Base-by-base conservation (phyloP, 1,140 invertebrate species). In the Drosophila bocki region DNA sequence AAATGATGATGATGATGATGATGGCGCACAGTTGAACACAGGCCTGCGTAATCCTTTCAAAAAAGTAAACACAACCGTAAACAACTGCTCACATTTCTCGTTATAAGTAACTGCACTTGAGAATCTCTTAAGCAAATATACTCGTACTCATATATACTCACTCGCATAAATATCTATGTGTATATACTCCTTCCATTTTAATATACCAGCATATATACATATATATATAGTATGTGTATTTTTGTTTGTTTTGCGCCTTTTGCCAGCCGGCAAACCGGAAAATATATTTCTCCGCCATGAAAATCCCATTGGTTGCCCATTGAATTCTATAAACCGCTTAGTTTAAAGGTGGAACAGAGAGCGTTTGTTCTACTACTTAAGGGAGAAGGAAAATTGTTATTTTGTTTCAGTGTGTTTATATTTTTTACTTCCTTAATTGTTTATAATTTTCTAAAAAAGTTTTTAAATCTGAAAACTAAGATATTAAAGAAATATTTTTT, bases 1-100 rank as follows among this genome's bases (percentile, higher is more conserved):
- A 9, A 2, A 53, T 37, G 13, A 48, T 48, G 37, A 44, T 75
- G 69, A 53, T 75, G 41, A 51, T 76, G 65, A 65, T 81, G 62
- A 74, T 68, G 76, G 54, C 65, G 56, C 67, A 90, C 81, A 90
- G 85, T 85, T 90, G 78, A 90, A 90, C 82, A 90, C 85, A 88
- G 85, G 85, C 75, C 86, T 90, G 75, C 85, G 85, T 91, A 90
- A 90, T 90, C 85, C 85, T 70, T 90, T 90, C 71, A 90, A 90
- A 90, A 90, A 90, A 90, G 85, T 90, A 90, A 90, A 90, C 85
- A 90, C 58, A 84, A 70, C 61, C 45, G 62, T 68, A 81, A 64
- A 75, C 56, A 54, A 75, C 72, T 65, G 59, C 59, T 72, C 74
- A 78, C 72, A 75, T 67, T 69, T 64, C 71, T 69, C 51, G 33